Conservation (phyloP, 2,113 vertebrate species). For the Clinocottus analis region DNA sequence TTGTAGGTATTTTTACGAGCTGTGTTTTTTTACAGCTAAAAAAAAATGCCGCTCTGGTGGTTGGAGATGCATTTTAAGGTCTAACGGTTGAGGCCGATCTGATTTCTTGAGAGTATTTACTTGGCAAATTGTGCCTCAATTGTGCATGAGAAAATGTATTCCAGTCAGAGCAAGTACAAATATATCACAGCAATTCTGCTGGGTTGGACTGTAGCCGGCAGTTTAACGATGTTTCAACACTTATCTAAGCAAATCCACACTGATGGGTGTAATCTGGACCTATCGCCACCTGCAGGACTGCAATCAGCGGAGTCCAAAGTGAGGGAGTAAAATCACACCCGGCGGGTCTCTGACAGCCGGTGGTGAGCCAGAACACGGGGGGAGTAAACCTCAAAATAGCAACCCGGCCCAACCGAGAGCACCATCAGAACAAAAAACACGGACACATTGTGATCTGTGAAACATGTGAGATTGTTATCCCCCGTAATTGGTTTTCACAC, state of each 20-base stretch:
- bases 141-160: background rate
- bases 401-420: conserved; percentile 24
- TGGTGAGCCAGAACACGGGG: conserved; percentile 30
- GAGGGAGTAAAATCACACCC: conserved; percentile 29
- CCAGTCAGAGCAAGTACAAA: background rate
- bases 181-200: background rate
- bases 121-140: background rate
- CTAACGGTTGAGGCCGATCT: background rate
- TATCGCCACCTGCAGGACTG: conserved; percentile 32
- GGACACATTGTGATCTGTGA: conserved; percentile 20
- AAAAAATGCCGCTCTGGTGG: background rate
- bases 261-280: conserved; percentile 48
- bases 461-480: background rate
- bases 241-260: conserved; percentile 21
- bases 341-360: conserved; percentile 40
- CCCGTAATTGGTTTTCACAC: background rate
- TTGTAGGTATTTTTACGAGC: conserved; percentile 15
- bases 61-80: background rate
- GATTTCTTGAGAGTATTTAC: conserved; percentile 13
- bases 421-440: conserved; percentile 13
- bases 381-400: conserved; percentile 54
- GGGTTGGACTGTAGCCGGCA: background rate
- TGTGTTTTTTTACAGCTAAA: background rate
- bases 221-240: background rate
- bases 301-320: conserved; percentile 48